These are phyloP conservation scores for Globicephala melas DNA, from an alignment of 2,113 vertebrate species.

Conservation along the genomic window DNA sequence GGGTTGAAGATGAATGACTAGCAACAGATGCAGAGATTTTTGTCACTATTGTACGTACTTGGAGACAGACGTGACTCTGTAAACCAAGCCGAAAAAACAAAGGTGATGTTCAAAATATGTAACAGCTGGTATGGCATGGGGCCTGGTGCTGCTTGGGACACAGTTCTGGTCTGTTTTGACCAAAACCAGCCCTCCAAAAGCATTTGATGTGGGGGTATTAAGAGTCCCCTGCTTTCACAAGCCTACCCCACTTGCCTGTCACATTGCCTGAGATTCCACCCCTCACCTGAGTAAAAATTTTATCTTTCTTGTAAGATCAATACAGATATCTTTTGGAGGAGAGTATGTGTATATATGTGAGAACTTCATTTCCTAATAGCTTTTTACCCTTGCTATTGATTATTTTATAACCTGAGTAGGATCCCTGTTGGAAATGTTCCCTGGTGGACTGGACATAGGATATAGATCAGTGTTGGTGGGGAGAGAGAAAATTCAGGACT, in stretches of 20 bases:
- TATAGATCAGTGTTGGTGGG: background rate
- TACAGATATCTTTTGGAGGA: background rate
- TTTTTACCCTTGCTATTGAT: background rate
- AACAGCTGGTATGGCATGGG: background rate
- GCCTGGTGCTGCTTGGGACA: background rate
- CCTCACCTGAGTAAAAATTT: background rate
- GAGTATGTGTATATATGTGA: background rate
- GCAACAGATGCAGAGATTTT: background rate
- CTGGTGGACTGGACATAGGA: background rate
- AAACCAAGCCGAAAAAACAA: background rate
- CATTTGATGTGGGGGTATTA: background rate
- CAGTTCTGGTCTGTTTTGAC: background rate
- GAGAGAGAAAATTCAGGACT: background rate
- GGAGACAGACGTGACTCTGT: background rate
- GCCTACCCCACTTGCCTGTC: background rate
- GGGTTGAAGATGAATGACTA: background rate
- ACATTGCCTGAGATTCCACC: background rate
- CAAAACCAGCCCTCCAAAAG: background rate
- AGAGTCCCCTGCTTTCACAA: background rate
- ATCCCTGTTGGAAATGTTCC: background rate
- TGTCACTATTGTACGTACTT: background rate
- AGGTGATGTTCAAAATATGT: background rate
- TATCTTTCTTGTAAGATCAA: background rate
- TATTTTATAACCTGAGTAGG: background rate
- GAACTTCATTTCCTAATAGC: background rate